Evolutionary conservation across 2,797 vertebrate genomes (phyloP).

Genomic region (Tachyglossus aculeatus): DNA sequence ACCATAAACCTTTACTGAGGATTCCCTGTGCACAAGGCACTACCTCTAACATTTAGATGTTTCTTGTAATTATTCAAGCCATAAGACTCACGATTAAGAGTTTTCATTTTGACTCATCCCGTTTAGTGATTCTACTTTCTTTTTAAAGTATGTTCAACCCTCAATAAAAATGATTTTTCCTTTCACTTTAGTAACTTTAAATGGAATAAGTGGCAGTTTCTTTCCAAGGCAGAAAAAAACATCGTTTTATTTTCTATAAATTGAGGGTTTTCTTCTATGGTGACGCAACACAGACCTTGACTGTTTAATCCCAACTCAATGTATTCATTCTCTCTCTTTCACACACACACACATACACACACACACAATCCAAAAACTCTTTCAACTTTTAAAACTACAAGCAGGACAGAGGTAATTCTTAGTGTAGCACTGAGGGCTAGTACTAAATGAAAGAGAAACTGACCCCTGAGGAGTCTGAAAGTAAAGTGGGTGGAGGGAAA

Average conservation of each 20-base stretch:
- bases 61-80: background rate
- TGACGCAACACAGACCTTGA: constrained; percentile 3
- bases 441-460: background rate
- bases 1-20: background rate
- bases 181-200: background rate
- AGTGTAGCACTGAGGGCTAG: background rate
- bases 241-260: constrained; percentile 8
- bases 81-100: background rate
- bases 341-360: too few relatives aligned
- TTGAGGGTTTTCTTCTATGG: background rate
- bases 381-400: constrained; percentile 8
- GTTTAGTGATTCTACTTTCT: background rate
- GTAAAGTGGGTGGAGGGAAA: background rate
- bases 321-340: too few relatives aligned
- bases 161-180: constrained; percentile 16
- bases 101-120: background rate
- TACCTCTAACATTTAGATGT: background rate
- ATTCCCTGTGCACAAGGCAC: background rate
- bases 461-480: background rate
- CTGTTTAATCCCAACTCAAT: background rate
- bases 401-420: too few relatives aligned
- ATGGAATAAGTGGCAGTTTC: background rate
- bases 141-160: background rate
- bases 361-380: background rate
- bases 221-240: background rate